Conservation (phyloP, 2,888 invertebrate genomes). For the Chorisops tibialis region DNA sequence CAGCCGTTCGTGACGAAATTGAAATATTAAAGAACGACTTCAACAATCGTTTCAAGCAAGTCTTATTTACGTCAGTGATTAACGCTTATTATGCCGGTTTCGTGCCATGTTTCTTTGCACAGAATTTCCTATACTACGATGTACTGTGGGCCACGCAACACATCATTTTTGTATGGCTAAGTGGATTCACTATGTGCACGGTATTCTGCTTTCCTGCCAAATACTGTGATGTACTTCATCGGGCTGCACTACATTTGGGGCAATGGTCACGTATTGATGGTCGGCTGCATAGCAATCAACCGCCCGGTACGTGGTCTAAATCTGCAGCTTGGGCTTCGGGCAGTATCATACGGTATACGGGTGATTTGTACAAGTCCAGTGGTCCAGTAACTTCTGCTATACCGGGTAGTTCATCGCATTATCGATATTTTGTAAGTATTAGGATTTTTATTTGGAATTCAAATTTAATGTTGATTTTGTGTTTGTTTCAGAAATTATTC, state of each 20-base stretch:
- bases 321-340: slow-evolving; percentile 71
- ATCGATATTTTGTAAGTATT: slow-evolving; percentile 81
- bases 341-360: slow-evolving; percentile 68
- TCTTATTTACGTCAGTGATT: slow-evolving; percentile 75
- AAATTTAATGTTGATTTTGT: slow-evolving; percentile 3
- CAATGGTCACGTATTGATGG: slow-evolving; percentile 47
- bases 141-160: slow-evolving; percentile 81
- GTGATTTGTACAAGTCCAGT: slow-evolving; percentile 71
- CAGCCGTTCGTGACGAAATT: slow-evolving; percentile 77
- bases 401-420: slow-evolving; percentile 78
- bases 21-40: slow-evolving; percentile 82
- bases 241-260: slow-evolving; percentile 86
- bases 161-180: slow-evolving; percentile 77
- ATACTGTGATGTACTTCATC: slow-evolving; percentile 86
- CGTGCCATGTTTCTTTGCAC: slow-evolving; percentile 85
- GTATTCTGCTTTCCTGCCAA: slow-evolving; percentile 63
- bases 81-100: slow-evolving; percentile 87
- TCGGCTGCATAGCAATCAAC: slow-evolving; percentile 34
- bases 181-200: slow-evolving; percentile 75
- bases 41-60: slow-evolving; percentile 83
- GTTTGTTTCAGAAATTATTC: slow-evolving; percentile 72
- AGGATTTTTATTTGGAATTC: neutral
- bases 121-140: slow-evolving; percentile 75
- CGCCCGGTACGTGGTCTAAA: slow-evolving; percentile 55
- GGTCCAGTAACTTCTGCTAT: slow-evolving; percentile 81